phyloP scores from a whole-genome alignment of 2,797 vertebrate species.

The Tauraco hartlaubi region DNA sequence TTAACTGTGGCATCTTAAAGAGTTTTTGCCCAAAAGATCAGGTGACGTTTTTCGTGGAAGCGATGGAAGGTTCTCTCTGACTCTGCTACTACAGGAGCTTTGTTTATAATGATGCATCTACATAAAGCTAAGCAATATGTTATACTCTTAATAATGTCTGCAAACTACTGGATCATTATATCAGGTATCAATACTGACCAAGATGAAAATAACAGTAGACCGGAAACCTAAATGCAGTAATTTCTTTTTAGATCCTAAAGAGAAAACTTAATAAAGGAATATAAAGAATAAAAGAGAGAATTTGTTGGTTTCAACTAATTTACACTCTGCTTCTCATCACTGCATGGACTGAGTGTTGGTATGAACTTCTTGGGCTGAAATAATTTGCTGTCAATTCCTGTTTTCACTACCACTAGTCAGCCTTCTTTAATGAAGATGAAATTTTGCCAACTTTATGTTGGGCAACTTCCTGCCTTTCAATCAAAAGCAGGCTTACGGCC shows the following conservation, averaged over 20 bases:
- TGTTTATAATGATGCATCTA: neutral
- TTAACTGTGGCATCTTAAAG: neutral
- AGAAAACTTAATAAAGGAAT: neutral
- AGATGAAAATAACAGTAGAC: neutral
- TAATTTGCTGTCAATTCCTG: neutral
- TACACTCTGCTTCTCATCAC: neutral
- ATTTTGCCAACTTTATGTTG: neutral
- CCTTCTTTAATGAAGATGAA: neutral
- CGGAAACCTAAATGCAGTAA: neutral
- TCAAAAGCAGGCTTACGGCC: neutral
- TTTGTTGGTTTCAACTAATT: neutral
- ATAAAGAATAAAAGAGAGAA: neutral
- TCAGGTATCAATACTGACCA: neutral
- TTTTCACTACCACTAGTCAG: neutral
- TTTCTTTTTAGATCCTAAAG: neutral
- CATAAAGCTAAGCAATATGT: neutral
- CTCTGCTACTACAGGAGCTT: neutral
- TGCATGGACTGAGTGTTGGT: neutral
- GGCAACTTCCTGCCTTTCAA: neutral
- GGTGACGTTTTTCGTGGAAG: neutral
- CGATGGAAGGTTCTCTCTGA: neutral
- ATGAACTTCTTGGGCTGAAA: neutral
- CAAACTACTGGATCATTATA: neutral
- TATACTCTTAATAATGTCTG: neutral
- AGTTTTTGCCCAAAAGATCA: neutral